phyloP scores from a whole-genome alignment of 1,140 invertebrate genomes.

The Parapsyche elsis region DNA sequence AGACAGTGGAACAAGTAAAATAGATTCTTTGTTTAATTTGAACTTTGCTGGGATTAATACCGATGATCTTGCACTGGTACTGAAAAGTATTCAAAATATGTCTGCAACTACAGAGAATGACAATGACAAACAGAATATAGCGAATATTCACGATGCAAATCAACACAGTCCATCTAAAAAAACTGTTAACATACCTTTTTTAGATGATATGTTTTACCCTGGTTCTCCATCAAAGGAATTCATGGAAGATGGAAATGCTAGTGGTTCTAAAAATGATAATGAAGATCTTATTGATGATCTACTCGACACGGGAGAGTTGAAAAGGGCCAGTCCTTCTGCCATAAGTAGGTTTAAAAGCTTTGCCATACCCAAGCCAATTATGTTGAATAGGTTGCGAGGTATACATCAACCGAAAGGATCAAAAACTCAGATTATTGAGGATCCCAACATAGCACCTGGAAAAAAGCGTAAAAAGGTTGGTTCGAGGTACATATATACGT shows the following conservation, averaged over 20 bases:
- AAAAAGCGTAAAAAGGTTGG: constrained; percentile 39
- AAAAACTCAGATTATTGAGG: not conserved
- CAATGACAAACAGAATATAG: not conserved
- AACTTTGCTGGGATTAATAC: constrained; percentile 50
- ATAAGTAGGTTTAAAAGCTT: constrained; percentile 68
- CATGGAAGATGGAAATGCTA: not conserved
- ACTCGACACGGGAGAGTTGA: constrained; percentile 3
- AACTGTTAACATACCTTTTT: constrained; percentile 61
- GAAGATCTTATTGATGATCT: constrained; percentile 42
- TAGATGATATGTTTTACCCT: constrained; percentile 67
- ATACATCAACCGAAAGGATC: constrained; percentile 28
- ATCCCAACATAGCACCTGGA: not conserved
- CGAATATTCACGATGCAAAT: not conserved
- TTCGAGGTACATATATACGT: not conserved
- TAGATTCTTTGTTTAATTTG: constrained; percentile 42
- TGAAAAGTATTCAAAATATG: constrained; percentile 50
- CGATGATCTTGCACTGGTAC: constrained; percentile 40
- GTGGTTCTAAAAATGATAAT: not conserved
- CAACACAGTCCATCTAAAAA: not conserved
- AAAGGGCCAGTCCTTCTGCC: constrained; percentile 15
- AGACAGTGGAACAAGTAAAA: not conserved
- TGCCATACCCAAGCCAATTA: constrained; percentile 65
- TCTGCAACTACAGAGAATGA: not conserved
- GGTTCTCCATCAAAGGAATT: constrained; percentile 56
- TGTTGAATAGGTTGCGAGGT: constrained; percentile 61